Evolutionary conservation across 1,140 invertebrate genomes (phyloP).

Genomic region (Caenorhabditis remanei): DNA sequence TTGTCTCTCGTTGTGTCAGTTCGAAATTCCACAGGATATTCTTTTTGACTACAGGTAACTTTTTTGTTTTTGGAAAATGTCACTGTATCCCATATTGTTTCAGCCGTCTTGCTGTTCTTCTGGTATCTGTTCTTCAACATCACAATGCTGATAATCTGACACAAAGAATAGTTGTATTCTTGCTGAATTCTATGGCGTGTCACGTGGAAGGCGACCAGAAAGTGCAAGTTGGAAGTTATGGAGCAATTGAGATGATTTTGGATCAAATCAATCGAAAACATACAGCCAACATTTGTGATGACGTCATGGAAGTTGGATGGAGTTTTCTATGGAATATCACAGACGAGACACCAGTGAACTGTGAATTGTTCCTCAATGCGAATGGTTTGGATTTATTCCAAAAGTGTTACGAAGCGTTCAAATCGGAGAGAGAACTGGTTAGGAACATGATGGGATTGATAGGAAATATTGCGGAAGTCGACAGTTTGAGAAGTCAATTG

Average conservation of each 20-base stretch:
- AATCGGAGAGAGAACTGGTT: conserved; percentile 70
- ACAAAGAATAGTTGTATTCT: conserved; percentile 91
- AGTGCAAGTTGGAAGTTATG: conserved; percentile 88
- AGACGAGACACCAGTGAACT: conserved; percentile 76
- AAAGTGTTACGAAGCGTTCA: conserved; percentile 71
- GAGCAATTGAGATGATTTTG: conserved; percentile 83
- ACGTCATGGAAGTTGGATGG: conserved; percentile 96
- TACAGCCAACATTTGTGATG: conserved; percentile 84
- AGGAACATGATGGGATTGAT: conserved; percentile 82
- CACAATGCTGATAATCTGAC: conserved; percentile 90
- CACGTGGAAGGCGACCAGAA: conserved; percentile 94
- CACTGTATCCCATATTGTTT: not conserved
- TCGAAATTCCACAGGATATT: conserved; percentile 94
- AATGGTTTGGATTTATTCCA: conserved; percentile 71
- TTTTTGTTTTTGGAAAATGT: not conserved
- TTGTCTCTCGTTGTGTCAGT: conserved; percentile 92
- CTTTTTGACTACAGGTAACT: conserved; percentile 88
- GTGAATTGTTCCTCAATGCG: conserved; percentile 72
- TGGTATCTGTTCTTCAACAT: conserved; percentile 87
- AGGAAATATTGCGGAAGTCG: conserved; percentile 95
- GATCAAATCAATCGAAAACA: conserved; percentile 75
- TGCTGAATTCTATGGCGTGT: conserved; percentile 94
- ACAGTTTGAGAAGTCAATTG: conserved; percentile 85
- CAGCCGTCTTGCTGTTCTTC: conserved; percentile 85
- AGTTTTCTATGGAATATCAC: conserved; percentile 96